Evolutionary conservation across 1,140 invertebrate genomes (phyloP), one percentile per base, ranked within the genome.

Genomic region (Ptiloglossa arizonensis): DNA sequence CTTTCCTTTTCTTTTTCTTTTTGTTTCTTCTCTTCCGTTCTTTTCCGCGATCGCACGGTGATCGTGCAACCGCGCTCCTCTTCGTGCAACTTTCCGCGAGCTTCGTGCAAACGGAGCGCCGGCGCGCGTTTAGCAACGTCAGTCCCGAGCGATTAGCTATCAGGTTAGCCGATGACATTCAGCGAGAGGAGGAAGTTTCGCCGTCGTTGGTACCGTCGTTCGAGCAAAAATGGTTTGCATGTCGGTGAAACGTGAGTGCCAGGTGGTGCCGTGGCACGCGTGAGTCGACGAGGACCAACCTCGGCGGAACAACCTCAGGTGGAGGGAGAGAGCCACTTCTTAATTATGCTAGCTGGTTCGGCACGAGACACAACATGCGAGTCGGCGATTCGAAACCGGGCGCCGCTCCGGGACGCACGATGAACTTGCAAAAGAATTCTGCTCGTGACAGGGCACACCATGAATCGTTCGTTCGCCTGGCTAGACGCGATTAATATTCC

Each of bases 321-420:
- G n/a, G n/a, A n/a, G n/a, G 59, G 62, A 62, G 72, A 35, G 41
- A 15, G 29, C 32, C 50, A 66, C 71, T 76, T 87, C 83, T 86
- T 87, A 86, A 87, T 87, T 86, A 83, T 83, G 59, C 64, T 56
- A 81, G 22, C 73, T 22, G 60, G 27, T 44, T 38, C 78, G 57
- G 75, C 74, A 79, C 71, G 79, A 62, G 79, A 81, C 71, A 79
- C 71, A 83, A 86, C 60, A 83, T 69, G 71, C 70, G 41, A 63
- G 50, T 79, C 76, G 54, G 66, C 79, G 73, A 62, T 72, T 76
- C 67, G 52, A 80, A 69, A 4, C 41, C 57, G 54, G 13, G 41
- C 41, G 41, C 35, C 41, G 41, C 35, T n/a, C 62, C 19, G 27
- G 41, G 29, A 52, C n/a, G 59, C 46, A 24, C 60, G 52, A 68